These are phyloP conservation scores for Mastomys coucha DNA, from an alignment of 2,113 vertebrate species.

Conservation along the genomic window DNA sequence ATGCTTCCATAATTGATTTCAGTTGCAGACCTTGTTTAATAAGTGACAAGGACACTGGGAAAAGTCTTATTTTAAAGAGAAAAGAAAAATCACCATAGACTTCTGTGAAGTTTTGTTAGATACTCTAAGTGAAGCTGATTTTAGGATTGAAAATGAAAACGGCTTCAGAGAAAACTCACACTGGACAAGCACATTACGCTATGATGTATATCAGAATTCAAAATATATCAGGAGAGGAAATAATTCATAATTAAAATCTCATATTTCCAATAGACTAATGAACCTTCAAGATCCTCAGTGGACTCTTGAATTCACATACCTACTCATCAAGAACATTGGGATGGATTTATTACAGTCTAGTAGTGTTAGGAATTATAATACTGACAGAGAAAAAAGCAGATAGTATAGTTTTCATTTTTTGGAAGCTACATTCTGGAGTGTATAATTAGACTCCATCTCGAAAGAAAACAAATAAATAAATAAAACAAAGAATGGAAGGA, in stretches of 20 bases:
- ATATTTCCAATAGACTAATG: constrained; percentile 45
- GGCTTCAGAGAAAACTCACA: not conserved
- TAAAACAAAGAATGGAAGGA: fast-evolving
- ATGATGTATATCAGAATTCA: constrained; percentile 7
- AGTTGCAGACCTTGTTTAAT: not conserved
- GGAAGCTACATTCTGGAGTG: not conserved
- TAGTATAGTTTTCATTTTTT: not conserved
- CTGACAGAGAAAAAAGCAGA: not conserved
- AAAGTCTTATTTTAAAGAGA: not conserved
- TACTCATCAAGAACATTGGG: constrained; percentile 64
- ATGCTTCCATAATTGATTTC: constrained; percentile 19
- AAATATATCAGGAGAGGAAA: constrained; percentile 2
- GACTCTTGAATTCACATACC: constrained; percentile 48
- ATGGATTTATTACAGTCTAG: not conserved
- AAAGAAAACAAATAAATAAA: not conserved
- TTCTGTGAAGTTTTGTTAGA: not conserved
- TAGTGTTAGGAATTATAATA: not conserved
- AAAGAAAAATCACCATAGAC: not conserved
- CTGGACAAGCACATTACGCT: not conserved
- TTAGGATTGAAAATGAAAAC: not conserved
- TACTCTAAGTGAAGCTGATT: not conserved
- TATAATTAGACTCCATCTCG: not conserved
- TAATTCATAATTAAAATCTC: constrained; percentile 72
- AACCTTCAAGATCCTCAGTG: constrained; percentile 50
- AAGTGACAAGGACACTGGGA: not conserved